Conservation (phyloP, 2,797 vertebrate genomes). For the Vespertilio murinus region DNA sequence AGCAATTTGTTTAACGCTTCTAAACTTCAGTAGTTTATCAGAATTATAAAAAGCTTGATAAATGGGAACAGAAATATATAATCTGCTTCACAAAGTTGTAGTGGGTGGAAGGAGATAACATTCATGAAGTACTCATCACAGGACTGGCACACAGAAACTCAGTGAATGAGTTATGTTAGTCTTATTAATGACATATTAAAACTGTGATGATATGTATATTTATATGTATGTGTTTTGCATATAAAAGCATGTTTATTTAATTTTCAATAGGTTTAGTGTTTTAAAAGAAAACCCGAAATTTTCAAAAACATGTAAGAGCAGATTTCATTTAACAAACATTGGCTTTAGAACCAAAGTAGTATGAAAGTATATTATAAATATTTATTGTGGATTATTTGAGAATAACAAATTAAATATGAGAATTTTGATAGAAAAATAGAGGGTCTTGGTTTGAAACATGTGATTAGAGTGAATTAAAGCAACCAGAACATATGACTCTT, state of each 20-base stretch:
- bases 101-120: not conserved
- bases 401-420: not conserved
- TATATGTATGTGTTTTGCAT: not conserved
- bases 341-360: not conserved
- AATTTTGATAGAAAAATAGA: not conserved
- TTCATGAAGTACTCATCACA: not conserved
- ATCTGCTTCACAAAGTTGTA: not conserved
- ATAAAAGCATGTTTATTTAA: not conserved
- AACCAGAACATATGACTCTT: not conserved
- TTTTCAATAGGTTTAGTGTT: slow-evolving; percentile 34
- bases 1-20: slow-evolving; percentile 29
- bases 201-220: not conserved
- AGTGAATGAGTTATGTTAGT: not conserved
- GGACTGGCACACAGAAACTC: not conserved
- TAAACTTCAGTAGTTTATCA: slow-evolving; percentile 12
- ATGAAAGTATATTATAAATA: not conserved
- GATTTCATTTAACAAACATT: not conserved
- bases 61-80: not conserved
- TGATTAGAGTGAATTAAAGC: not conserved
- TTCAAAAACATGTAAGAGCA: not conserved
- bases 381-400: slow-evolving; percentile 15
- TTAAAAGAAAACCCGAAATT: slow-evolving; percentile 12
- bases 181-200: not conserved
- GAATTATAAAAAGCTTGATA: slow-evolving; percentile 1
- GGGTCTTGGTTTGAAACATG: not conserved